Conservation (phyloP, 64 coral and sea anemone genomes). For the Stichodactyla helianthus region DNA sequence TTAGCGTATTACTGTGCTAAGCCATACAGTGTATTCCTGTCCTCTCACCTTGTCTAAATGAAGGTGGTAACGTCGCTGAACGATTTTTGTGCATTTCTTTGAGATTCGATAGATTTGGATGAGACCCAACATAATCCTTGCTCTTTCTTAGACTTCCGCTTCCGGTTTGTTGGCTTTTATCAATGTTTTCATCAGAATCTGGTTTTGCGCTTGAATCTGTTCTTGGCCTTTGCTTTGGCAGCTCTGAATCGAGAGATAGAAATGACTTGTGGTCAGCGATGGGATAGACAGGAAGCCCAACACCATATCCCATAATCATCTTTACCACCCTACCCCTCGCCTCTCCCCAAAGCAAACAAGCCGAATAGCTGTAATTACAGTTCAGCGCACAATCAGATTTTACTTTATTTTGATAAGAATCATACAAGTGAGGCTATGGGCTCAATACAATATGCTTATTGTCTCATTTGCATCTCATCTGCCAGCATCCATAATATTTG, state of each 20-base stretch:
- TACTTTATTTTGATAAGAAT: too few species aligned
- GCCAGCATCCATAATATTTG: too few species aligned
- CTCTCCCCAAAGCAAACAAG: too few species aligned
- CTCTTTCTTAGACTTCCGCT: background rate
- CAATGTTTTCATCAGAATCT: background rate
- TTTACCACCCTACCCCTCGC: too few species aligned
- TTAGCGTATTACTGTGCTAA: background rate
- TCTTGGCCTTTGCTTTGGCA: constrained; percentile 7
- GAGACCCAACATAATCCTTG: constrained; percentile 1
- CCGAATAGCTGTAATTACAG: too few species aligned
- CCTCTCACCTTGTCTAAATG: background rate
- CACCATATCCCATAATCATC: too few species aligned
- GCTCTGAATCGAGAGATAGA: background rate
- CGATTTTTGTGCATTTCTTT: constrained; percentile 1
- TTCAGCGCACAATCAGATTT: too few species aligned
- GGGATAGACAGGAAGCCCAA: too few species aligned
- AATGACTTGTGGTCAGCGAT: background rate
- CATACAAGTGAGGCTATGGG: too few species aligned
- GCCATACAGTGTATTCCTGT: too few species aligned
- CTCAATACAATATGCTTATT: too few species aligned
- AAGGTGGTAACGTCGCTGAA: background rate
- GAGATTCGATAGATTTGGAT: background rate
- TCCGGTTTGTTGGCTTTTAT: background rate
- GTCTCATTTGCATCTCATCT: too few species aligned
- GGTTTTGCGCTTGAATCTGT: background rate